Conservation (phyloP, 2,113 vertebrate genomes). For the Platysternon megacephalum region DNA sequence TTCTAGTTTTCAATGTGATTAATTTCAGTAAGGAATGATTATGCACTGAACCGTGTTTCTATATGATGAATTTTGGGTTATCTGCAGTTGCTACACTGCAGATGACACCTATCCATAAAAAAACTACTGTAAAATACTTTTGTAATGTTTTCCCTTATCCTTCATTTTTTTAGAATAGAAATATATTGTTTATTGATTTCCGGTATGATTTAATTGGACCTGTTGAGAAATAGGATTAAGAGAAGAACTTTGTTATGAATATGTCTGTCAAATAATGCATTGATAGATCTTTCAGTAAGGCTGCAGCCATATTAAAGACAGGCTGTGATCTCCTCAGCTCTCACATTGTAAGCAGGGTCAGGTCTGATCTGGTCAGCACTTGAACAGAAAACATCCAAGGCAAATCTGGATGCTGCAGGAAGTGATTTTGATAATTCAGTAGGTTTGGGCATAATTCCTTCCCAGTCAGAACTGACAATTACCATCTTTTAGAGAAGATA, state of each 20-base stretch:
- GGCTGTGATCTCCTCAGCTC: background rate
- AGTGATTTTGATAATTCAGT: background rate
- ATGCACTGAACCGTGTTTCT: background rate
- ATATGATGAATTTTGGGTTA: background rate
- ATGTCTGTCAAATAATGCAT: background rate
- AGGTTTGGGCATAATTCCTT: background rate
- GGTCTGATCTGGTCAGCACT: background rate
- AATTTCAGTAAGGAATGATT: background rate
- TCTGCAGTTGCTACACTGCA: background rate
- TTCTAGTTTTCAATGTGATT: background rate
- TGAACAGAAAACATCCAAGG: background rate
- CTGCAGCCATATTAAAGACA: background rate
- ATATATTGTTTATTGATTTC: background rate
- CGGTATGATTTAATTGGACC: background rate
- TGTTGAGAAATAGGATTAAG: background rate
- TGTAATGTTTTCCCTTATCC: background rate
- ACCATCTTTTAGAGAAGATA: background rate
- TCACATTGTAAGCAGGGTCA: background rate
- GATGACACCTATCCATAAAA: accelerated
- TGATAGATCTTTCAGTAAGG: background rate
- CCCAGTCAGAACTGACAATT: background rate
- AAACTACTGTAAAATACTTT: accelerated
- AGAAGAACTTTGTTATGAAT: background rate
- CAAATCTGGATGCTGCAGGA: background rate
- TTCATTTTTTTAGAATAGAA: background rate